phyloP scores from a whole-genome alignment of 2,113 vertebrate genomes.

The Festucalex cinctus region DNA sequence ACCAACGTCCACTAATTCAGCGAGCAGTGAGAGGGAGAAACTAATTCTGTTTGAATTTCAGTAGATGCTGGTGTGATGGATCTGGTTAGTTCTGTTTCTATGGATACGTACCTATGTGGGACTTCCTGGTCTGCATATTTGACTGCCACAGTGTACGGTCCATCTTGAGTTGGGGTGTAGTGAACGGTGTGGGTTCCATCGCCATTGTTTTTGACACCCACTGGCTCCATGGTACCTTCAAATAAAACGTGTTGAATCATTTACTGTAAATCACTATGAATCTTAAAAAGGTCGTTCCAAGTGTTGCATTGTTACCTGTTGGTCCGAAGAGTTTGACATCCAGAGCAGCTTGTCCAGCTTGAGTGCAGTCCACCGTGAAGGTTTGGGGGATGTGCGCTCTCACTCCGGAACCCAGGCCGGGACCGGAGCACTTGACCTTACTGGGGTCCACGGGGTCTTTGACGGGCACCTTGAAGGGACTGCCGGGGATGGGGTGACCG shows the following conservation, averaged over 20 bases:
- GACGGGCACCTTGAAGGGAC: constrained; percentile 88
- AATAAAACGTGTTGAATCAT: constrained; percentile 3
- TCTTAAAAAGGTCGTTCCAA: background rate
- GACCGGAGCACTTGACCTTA: constrained; percentile 91
- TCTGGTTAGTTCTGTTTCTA: no score
- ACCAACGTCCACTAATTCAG: no score
- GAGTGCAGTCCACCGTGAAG: constrained; percentile 85
- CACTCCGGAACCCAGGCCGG: constrained; percentile 83
- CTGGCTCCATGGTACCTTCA: constrained; percentile 83
- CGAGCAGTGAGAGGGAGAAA: no score
- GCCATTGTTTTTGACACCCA: constrained; percentile 85
- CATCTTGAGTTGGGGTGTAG: constrained; percentile 85
- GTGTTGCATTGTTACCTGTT: constrained; percentile 67
- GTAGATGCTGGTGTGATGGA: no score
- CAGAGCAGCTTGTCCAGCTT: constrained; percentile 83
- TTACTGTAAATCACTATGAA: background rate
- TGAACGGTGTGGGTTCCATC: constrained; percentile 89
- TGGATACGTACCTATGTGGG: constrained; percentile 80
- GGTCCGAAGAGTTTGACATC: constrained; percentile 86
- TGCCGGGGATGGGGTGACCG: constrained; percentile 88
- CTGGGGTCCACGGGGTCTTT: constrained; percentile 85
- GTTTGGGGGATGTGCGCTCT: constrained; percentile 86
- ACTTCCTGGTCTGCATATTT: constrained; percentile 91
- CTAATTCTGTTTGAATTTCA: no score
- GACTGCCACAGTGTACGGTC: constrained; percentile 86